phyloP scores from a whole-genome alignment of 2,888 invertebrate species.

The Netelia inedita region DNA sequence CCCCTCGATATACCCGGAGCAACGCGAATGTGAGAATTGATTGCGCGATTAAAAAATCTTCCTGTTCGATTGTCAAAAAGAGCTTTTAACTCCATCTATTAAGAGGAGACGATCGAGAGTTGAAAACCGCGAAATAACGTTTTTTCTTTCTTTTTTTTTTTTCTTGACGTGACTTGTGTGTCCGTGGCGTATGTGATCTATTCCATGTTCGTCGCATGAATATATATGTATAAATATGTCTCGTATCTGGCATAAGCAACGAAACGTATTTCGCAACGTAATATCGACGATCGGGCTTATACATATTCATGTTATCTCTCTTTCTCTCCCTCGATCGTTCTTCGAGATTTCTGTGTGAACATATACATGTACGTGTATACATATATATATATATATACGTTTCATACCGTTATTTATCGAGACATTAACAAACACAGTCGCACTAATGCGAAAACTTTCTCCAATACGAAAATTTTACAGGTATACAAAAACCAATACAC shows the following conservation, averaged over 20 bases:
- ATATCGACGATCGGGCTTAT: conserved; percentile 49
- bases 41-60: conserved; percentile 47
- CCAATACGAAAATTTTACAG: conserved; percentile 56
- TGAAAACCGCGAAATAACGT: conserved; percentile 40
- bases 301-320: conserved; percentile 60
- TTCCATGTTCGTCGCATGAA: neutral
- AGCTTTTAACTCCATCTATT: conserved; percentile 61
- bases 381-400: conserved; percentile 26
- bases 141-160: neutral
- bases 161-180: neutral
- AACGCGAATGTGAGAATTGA: conserved; percentile 35
- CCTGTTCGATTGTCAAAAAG: conserved; percentile 55
- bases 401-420: conserved; percentile 63
- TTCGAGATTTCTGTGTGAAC: conserved; percentile 24
- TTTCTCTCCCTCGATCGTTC: conserved; percentile 46
- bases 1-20: neutral
- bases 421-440: conserved; percentile 66
- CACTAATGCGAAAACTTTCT: conserved; percentile 53
- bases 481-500: conserved; percentile 47
- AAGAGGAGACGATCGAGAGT: neutral
- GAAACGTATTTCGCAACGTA: conserved; percentile 50
- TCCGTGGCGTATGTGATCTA: conserved; percentile 25
- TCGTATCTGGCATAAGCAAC: conserved; percentile 18
- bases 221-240: conserved; percentile 27
- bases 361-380: neutral